These are phyloP conservation scores for Drosophila anomelani DNA, from an alignment of 2,888 invertebrate species.

Conservation along the genomic window DNA sequence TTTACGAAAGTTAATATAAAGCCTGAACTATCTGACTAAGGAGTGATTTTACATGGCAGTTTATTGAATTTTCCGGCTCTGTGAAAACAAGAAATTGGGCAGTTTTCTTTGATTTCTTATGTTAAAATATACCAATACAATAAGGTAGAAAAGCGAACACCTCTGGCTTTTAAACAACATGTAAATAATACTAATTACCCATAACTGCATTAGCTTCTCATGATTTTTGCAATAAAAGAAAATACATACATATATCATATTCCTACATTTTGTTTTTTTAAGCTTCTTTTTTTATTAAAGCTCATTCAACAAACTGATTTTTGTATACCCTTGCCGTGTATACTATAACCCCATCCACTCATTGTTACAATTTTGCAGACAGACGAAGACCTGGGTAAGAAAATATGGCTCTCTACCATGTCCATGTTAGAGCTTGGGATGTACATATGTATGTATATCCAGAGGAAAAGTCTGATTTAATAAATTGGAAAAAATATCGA, in stretches of 20 bases:
- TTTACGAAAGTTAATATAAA: background rate
- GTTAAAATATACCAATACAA: conserved; percentile 1
- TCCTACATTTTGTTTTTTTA: conserved; percentile 7
- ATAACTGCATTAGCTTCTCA: background rate
- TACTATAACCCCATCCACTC: background rate
- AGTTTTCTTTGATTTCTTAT: background rate
- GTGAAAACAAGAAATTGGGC: background rate
- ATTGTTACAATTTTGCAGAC: no score
- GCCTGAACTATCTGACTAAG: background rate
- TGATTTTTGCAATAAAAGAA: conserved; percentile 49
- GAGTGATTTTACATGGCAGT: conserved; percentile 1
- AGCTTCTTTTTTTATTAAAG: conserved; percentile 50
- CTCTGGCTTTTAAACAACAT: conserved; percentile 2
- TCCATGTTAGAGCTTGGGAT: no score
- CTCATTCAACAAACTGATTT: conserved; percentile 57
- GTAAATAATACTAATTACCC: background rate
- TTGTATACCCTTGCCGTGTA: background rate
- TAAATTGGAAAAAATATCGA: no score
- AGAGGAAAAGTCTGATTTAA: no score
- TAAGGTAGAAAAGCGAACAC: conserved; percentile 10
- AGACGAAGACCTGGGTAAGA: no score
- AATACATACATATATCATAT: background rate
- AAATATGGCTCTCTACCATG: no score
- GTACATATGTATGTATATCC: no score
- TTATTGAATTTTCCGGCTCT: background rate